Evolutionary conservation across 2,113 vertebrate species (phyloP), one percentile per base, ranked within the genome.

Genomic region (Phrynosoma platyrhinos): DNA sequence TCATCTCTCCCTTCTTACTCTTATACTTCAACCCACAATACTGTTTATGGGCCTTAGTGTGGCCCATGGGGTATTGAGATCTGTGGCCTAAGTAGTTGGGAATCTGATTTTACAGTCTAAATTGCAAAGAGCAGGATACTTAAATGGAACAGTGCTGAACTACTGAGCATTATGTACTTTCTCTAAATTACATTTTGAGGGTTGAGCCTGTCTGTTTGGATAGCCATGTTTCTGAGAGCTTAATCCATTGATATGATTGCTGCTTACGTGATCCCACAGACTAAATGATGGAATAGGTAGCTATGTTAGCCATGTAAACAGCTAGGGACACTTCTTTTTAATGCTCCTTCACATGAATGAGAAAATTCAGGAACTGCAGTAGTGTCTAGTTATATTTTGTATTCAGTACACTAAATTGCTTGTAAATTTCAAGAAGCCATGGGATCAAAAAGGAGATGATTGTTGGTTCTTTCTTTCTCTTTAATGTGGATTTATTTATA

Each of bases 71-170:
- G 21, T 36, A 58, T 18, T 82, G n/a, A 77, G 58, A 76, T 27
- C 8, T 74, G 21, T 27, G n/a, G n/a, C 25, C 68, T 53, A 40
- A 55, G 55, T 52, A 87, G 36, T 30, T 47, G 32, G 86, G 36
- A 82, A 87, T 36, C 10, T 82, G 79, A 64, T 64, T 75, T 81
- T 82, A 62, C 52, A 72, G n/a, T 32, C 66, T 42, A 75, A 8
- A n/a, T 25, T 62, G 79, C 36, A 87, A 62, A 85, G 64, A 47
- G 82, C 53, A 64, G 72, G 27, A 64, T 62, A 21, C 40, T 75
- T 32, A 62, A 75, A 47, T 52, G n/a, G 69, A 82, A 74, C 32
- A 42, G 42, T 72, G 72, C 58, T 64, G 69, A 72, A 81, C 66
- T 40, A 79, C 42, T 40, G 47, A 36, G 30, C 20, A 18, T 55